Evolutionary conservation across 1,140 invertebrate genomes (phyloP), one percentile per base, ranked within the genome.

Genomic region (Drosophila ohnishii): DNA sequence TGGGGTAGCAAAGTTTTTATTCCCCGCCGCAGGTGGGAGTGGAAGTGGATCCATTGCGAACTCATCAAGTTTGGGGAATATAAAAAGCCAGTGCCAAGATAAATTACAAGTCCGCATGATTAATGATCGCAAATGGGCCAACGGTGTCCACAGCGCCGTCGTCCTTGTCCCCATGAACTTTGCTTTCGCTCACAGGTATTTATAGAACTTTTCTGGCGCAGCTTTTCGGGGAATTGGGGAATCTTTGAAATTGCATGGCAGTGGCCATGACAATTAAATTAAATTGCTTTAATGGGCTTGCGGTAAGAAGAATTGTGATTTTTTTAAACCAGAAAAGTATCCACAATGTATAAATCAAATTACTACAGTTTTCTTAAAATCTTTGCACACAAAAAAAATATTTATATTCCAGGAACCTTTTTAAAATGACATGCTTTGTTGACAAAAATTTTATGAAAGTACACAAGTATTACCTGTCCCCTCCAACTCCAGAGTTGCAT

Each of bases 71-170:
- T 32, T 61, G 40, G 57, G 25, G 47, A 51, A 50, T 51, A 71
- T 59, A 65, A 76, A 81, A 80, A 65, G 73, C 61, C 67, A 76
- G 70, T 63, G 48, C 58, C 62, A 84, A 88, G 84, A 88, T 88
- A 88, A 88, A 88, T 88, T 88, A 88, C 84, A 78, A 56, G 84
- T 69, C 74, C 63, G 63, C 77, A 80, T 88, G 84, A 88, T 88
- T 88, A 88, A 88, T 88, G 84, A 77, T 81, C 72, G 77, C 63
- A 80, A 85, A 87, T 86, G 71, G 67, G 64, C 69, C 64, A 53
- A 55, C 53, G 30, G 42, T 57, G 35, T 67, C 40, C 56, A 61
- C 47, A 28, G n/a, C 50, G 19, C 13, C 35, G 48, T 45, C 37
- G 56, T 60, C 69, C 56, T 61, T 78, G 35, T 74, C 50, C 58